Base-by-base conservation (phyloP, 2,888 invertebrate species). In the Syrista parreyssii region DNA sequence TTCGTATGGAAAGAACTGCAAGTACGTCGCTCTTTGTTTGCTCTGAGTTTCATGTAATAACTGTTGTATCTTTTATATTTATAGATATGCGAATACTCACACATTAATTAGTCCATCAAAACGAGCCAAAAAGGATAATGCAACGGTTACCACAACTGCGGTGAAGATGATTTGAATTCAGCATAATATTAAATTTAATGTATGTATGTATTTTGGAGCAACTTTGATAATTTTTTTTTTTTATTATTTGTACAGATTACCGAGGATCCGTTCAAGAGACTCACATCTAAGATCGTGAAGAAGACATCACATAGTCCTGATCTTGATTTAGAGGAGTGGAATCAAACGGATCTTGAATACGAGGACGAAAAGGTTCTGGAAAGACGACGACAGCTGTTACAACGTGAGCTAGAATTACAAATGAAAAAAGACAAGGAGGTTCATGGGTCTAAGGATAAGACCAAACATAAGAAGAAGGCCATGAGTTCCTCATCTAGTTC, bases 361-460 rank as follows among this genome's bases (percentile, higher is more conserved):
- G 96, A 96, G 82, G 96, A 96, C 92, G 95, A 96, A 81, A 96
- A 96, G 90, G 95, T 95, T 83, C 92, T 96, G 88, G 96, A 96
- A 91, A 95, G 95, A 90, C 93, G 96, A 85, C 93, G 96, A 82
- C 95, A 94, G 88, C 94, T 96, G 88, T 92, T 96, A 87, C 95
- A 96, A 90, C 93, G 96, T 86, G 96, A 96, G 92, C 92, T 96
- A 91, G 96, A 96, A 90, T 92, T 96, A 89, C 96, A 96, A 92
- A 92, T 95, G 93, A 95, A 95, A 93, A 95, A 95, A 93, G 96
- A 96, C 88, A 93, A 93, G 86, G 95, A 95, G 90, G 94, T 94
- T 85, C 93, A 93, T 92, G 94, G 95, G 82, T 55, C 55, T 55
- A 95, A 95, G 89, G 94, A 95, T 81, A 91, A 91, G 85, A 84